A percentile compares a stretch with the other conserved stretches of the same genome.
phyloP scores from a whole-genome alignment of 2,888 invertebrate genomes.

The Gortyna flavago region DNA sequence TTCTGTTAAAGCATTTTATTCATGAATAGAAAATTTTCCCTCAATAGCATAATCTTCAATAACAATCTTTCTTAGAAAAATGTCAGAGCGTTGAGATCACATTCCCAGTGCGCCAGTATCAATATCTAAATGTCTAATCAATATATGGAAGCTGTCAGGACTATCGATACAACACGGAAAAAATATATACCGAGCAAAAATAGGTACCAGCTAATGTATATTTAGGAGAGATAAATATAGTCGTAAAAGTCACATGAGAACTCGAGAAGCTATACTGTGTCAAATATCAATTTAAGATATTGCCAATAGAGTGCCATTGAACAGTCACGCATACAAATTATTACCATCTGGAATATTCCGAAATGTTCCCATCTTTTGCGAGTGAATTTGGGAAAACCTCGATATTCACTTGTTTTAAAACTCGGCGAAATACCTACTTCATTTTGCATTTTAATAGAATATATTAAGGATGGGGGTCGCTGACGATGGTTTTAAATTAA shows the following conservation, averaged over 20 bases:
- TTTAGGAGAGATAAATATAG: constrained; percentile 74
- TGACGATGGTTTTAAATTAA: constrained; percentile 61
- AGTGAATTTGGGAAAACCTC: constrained; percentile 54
- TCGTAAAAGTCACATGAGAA: constrained; percentile 78
- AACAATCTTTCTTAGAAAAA: constrained; percentile 57
- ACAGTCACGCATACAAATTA: constrained; percentile 67
- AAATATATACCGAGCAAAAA: constrained; percentile 62
- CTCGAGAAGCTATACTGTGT: constrained; percentile 73
- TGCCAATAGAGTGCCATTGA: constrained; percentile 68
- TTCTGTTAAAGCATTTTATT: constrained; percentile 10
- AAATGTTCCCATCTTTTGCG: constrained; percentile 55
- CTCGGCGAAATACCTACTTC: constrained; percentile 55
- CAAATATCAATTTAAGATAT: constrained; percentile 84
- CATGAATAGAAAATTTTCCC: constrained; percentile 1
- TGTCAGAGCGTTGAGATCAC: constrained; percentile 53
- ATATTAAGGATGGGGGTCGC: constrained; percentile 52
- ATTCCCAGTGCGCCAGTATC: constrained; percentile 66
- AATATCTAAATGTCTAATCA: constrained; percentile 77
- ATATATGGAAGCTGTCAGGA: constrained; percentile 67
- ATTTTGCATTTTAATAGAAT: constrained; percentile 68
- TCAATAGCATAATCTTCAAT: constrained; percentile 43
- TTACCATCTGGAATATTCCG: constrained; percentile 53
- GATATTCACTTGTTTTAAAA: constrained; percentile 63
- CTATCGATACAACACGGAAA: constrained; percentile 60
- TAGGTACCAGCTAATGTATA: constrained; percentile 71